phyloP scores from a whole-genome alignment of 2,113 vertebrate genomes.

The Syngnathus typhle region DNA sequence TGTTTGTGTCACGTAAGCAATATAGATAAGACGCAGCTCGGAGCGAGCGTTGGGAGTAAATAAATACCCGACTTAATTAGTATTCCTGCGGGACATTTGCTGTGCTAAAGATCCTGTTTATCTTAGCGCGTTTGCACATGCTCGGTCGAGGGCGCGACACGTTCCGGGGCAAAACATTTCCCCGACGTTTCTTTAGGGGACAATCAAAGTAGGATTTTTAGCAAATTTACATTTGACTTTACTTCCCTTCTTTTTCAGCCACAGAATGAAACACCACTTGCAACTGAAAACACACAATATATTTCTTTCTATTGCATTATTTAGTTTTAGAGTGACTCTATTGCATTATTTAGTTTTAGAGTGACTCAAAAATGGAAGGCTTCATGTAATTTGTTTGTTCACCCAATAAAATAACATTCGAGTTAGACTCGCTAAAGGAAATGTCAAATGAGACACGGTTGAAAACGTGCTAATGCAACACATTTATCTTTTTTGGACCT shows the following conservation, averaged over 20 bases:
- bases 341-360: neutral
- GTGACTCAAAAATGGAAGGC: neutral
- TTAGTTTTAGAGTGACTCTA: neutral
- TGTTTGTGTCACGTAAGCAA: slow-evolving; percentile 3
- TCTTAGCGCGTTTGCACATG: slow-evolving; percentile 21
- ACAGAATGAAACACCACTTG: too few species aligned
- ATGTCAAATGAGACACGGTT: neutral
- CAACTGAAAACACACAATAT: too few species aligned
- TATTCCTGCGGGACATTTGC: slow-evolving; percentile 19
- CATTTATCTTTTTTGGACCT: slow-evolving; percentile 18
- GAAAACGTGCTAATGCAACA: slow-evolving; percentile 1
- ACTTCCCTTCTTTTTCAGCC: neutral
- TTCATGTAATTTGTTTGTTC: neutral
- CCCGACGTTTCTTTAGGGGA: neutral
- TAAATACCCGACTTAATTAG: slow-evolving; percentile 1
- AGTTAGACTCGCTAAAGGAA: neutral
- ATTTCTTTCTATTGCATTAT: neutral
- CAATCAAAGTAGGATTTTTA: neutral
- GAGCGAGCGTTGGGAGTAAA: neutral
- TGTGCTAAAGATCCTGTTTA: slow-evolving; percentile 11
- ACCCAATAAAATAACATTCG: neutral
- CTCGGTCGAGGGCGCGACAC: slow-evolving; percentile 12
- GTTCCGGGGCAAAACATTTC: slow-evolving; percentile 30
- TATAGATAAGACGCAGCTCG: neutral
- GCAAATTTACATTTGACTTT: neutral